phyloP scores from a whole-genome alignment of 1,140 invertebrate genomes.

The Stegodyphus mimosarum region DNA sequence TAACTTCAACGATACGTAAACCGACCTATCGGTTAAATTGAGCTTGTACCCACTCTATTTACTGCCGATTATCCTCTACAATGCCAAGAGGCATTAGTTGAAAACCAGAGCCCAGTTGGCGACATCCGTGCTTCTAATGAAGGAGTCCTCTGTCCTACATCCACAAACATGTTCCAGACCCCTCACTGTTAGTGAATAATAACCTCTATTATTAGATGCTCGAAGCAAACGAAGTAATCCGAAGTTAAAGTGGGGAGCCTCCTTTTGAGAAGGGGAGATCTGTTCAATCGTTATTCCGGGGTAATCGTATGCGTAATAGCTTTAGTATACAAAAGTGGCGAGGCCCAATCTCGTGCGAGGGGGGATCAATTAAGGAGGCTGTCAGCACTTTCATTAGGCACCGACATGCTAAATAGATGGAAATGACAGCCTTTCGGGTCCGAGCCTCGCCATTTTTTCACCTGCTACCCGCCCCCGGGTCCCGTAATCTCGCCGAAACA shows the following conservation, averaged over 20 bases:
- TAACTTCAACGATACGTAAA: too few species aligned
- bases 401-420: constrained; percentile 46
- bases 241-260: background rate
- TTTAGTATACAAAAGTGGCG: background rate
- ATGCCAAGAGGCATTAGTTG: too few species aligned
- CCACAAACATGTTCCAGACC: too few species aligned
- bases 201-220: constrained; percentile 9
- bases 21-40: too few species aligned
- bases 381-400: constrained; percentile 43
- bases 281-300: constrained; percentile 33
- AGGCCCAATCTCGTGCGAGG: constrained; percentile 15
- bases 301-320: background rate
- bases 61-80: too few species aligned
- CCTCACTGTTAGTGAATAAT: background rate
- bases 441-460: constrained; percentile 1
- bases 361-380: constrained; percentile 16
- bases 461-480: background rate
- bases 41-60: too few species aligned
- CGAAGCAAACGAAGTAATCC: background rate
- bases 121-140: too few species aligned
- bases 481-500: constrained; percentile 1
- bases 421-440: constrained; percentile 26
- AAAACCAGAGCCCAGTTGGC: too few species aligned
- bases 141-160: too few species aligned
- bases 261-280: background rate